Percentiles rank a stretch among this genome's conserved stretches.
These are phyloP conservation scores for Brotula barbata DNA, from an alignment of 2,797 vertebrate species.

Conservation along the genomic window DNA sequence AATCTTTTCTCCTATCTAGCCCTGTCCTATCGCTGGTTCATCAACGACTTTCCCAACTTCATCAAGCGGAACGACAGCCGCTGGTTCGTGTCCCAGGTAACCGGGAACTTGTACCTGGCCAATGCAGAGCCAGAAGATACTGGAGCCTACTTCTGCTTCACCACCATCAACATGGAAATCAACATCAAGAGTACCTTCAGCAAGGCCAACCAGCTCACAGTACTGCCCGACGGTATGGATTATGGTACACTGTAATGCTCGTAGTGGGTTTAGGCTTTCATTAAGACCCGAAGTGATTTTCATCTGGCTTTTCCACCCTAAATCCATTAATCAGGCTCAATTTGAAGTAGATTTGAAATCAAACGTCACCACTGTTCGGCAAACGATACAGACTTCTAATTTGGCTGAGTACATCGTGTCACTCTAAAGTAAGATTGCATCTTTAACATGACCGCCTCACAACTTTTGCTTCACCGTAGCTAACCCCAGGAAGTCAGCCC, in stretches of 20 bases:
- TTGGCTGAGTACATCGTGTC: too few species aligned
- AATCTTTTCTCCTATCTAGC: slow-evolving; percentile 70
- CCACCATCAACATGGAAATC: slow-evolving; percentile 92
- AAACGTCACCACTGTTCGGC: too few species aligned
- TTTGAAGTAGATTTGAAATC: too few species aligned
- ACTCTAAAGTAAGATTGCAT: too few species aligned
- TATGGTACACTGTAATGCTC: neutral
- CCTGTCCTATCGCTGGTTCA: slow-evolving; percentile 92
- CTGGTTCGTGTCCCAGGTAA: slow-evolving; percentile 93
- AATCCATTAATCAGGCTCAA: too few species aligned
- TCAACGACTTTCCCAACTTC: slow-evolving; percentile 95
- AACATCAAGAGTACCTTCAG: slow-evolving; percentile 97
- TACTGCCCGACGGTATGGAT: slow-evolving; percentile 84
- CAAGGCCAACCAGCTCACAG: slow-evolving; percentile 87
- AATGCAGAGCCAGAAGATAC: slow-evolving; percentile 87
- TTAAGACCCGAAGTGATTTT: too few species aligned
- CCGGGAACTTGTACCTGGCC: slow-evolving; percentile 92
- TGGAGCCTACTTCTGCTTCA: slow-evolving; percentile 92
- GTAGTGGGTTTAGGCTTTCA: too few species aligned
- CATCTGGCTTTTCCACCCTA: too few species aligned
- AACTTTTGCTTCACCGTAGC: slow-evolving; percentile 49
- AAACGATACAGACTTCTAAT: too few species aligned
- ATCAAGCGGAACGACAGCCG: slow-evolving; percentile 82
- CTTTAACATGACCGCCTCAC: neutral
- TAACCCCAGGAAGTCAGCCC: slow-evolving; percentile 84